Percentiles rank a stretch among this genome's conserved stretches.
phyloP scores from a whole-genome alignment of 2,797 vertebrate species.

The Anguilla megastoma region DNA sequence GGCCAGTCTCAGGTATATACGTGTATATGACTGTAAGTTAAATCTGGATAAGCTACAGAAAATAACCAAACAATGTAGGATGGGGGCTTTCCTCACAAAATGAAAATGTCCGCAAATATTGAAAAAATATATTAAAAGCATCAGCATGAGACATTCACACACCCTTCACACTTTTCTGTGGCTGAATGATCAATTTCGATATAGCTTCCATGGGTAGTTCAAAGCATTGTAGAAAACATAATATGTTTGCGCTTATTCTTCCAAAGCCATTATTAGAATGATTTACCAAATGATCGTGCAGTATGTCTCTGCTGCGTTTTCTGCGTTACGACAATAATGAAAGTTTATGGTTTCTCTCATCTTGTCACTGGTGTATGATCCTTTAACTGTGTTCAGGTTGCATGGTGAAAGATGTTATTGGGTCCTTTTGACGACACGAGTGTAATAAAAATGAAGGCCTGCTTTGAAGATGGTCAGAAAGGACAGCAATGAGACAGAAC shows the following conservation, averaged over 20 bases:
- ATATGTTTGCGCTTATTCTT: background rate
- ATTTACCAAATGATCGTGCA: background rate
- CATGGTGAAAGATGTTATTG: background rate
- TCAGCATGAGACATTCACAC: background rate
- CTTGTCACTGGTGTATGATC: background rate
- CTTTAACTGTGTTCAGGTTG: background rate
- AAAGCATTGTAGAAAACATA: background rate
- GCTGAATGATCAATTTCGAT: background rate
- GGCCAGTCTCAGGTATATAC: background rate
- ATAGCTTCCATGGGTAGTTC: background rate
- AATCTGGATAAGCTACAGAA: background rate
- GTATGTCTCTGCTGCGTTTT: background rate
- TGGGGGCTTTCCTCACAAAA: background rate
- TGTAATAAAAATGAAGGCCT: background rate
- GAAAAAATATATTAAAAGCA: background rate
- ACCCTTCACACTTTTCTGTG: background rate
- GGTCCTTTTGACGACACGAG: background rate
- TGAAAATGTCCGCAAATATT: background rate
- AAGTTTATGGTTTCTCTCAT: background rate
- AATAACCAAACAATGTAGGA: conserved; percentile 1
- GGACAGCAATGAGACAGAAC: background rate
- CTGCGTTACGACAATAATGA: background rate
- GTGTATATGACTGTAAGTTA: background rate
- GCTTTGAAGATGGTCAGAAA: background rate
- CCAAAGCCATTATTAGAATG: background rate